These are phyloP conservation scores for Morpho deidamia DNA, from an alignment of 2,888 invertebrate species.

Conservation along the genomic window DNA sequence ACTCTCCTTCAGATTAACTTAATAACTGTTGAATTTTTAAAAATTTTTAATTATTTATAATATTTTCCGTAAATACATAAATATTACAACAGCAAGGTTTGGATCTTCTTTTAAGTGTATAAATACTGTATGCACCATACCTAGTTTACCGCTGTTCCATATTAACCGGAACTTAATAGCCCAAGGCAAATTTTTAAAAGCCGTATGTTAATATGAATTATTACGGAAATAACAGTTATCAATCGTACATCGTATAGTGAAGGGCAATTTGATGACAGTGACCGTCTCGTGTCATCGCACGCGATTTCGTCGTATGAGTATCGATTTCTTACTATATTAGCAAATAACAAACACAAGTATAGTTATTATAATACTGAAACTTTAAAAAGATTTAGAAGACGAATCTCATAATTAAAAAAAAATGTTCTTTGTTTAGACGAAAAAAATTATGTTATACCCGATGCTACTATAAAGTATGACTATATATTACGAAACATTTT, in stretches of 20 bases:
- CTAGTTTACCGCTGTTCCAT: neutral
- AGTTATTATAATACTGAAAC: too few species aligned
- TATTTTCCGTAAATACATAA: too few species aligned
- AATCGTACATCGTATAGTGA: constrained; percentile 23
- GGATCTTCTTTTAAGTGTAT: too few species aligned
- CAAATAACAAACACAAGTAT: neutral
- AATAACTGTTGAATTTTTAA: too few species aligned
- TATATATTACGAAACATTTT: too few species aligned
- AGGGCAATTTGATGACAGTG: constrained; percentile 28
- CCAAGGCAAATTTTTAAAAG: constrained; percentile 6
- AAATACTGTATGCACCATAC: neutral
- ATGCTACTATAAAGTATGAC: too few species aligned
- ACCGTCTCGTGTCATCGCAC: constrained; percentile 30
- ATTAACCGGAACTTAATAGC: neutral
- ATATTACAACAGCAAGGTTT: too few species aligned
- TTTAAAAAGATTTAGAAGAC: neutral
- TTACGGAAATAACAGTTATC: constrained; percentile 20
- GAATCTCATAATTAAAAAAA: too few species aligned
- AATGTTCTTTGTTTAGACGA: too few species aligned
- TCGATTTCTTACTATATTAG: constrained; percentile 11
- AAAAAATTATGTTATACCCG: too few species aligned
- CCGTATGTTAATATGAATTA: constrained; percentile 13
- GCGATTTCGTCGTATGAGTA: constrained; percentile 24
- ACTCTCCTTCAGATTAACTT: too few species aligned
- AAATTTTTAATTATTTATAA: too few species aligned